Evolutionary conservation across 2,888 invertebrate genomes (phyloP), one percentile per base, ranked within the genome.

Genomic region (Odiellus spinosus): DNA sequence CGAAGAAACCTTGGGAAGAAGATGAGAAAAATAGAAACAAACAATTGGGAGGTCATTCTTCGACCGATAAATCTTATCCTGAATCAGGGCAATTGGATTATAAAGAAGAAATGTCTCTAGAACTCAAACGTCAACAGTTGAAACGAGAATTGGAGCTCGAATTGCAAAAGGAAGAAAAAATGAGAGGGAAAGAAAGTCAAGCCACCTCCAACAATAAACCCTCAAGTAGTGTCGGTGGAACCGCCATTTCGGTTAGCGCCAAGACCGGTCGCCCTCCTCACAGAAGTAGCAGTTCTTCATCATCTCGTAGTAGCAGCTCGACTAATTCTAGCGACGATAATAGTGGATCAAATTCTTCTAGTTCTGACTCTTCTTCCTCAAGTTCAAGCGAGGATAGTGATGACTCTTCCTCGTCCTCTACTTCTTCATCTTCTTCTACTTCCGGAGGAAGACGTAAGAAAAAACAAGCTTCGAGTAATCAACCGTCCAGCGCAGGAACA

Each of bases 61-160:
- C 26, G 8, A 6, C 26, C 20, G 50, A 53, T 41, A 49, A 49
- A 50, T 50, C 48, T 48, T 49, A 45, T 20, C 44, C 46, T 38
- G 53, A 52, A 48, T 45, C 46, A 19, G 44, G 50, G 40, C 49
- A 80, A 68, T 66, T 82, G 67, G 82, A 82, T 64, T 80, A 80
- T 70, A 81, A 80, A 54, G 82, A 82, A 67, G 80, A 82, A 52
- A 80, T 81, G 64, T 79, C 77, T 55, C 70, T 82, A 61, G 82
- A 82, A 65, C 77, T 79, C 64, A 73, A 81, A 57, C 71, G 82
- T 53, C 77, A 76, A 61, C 76, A 81, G 61, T 69, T 82, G 60
- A 80, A 82, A 64, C 72, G 80, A 59, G 81, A 82, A 70, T 69
- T 82, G 64, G 81, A 80, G 64, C 67, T 81, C 63, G 81, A 80